Evolutionary conservation across 2,888 invertebrate species (phyloP).

Genomic region (Myathropa florea): DNA sequence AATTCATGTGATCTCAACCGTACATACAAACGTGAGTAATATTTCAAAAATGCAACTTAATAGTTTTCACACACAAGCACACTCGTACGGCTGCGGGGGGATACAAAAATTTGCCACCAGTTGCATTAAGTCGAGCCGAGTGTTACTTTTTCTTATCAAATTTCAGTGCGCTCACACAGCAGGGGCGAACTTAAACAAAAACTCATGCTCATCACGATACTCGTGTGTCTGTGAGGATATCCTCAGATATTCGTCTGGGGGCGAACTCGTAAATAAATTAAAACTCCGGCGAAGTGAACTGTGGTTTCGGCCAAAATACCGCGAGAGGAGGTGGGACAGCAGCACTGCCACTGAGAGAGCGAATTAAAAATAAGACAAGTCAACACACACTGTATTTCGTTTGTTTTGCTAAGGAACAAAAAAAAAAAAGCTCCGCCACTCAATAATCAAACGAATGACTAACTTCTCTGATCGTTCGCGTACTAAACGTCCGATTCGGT

Average conservation of each 20-base stretch:
- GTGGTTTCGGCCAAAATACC: conserved; percentile 5
- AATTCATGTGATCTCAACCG: conserved; percentile 54
- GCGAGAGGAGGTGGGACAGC: neutral
- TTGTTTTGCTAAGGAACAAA: neutral
- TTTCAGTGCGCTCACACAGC: conserved; percentile 30
- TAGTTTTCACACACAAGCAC: conserved; percentile 30
- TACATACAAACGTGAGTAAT: conserved; percentile 31
- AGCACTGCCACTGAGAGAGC: neutral
- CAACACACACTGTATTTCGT: neutral
- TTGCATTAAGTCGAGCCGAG: conserved; percentile 13
- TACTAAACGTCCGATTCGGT: conserved; percentile 26
- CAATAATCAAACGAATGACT: conserved; percentile 61
- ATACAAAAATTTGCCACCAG: conserved; percentile 18
- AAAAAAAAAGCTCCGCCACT: conserved; percentile 33
- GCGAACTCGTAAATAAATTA: conserved; percentile 5
- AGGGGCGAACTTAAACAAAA: neutral
- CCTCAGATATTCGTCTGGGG: neutral
- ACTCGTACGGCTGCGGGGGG: neutral
- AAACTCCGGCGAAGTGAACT: conserved; percentile 31
- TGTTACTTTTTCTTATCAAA: conserved; percentile 32
- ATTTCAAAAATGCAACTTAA: conserved; percentile 57
- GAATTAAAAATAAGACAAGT: conserved; percentile 1
- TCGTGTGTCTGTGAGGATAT: conserved; percentile 8
- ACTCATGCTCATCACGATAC: conserved; percentile 36
- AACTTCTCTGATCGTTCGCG: conserved; percentile 55